Conservation (phyloP, 2,888 invertebrate species). For the Drosophila dives region DNA sequence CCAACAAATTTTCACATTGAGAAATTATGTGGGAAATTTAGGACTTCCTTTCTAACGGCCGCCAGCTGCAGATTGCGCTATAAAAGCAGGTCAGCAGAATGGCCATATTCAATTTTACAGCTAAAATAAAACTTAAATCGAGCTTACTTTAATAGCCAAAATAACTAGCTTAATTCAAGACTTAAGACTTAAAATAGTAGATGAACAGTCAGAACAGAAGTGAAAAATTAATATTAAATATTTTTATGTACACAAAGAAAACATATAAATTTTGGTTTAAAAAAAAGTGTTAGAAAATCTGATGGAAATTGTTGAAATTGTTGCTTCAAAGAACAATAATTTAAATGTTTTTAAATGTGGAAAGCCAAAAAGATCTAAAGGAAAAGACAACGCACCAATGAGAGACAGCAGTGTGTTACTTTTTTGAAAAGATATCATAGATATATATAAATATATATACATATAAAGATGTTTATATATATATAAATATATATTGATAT, state of each 20-base stretch:
- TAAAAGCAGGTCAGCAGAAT: conserved; percentile 39
- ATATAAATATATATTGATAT: conserved; percentile 6
- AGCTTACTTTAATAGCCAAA: conserved; percentile 12
- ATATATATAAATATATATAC: not conserved
- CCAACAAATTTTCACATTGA: conserved; percentile 33
- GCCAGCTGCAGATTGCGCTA: conserved; percentile 21
- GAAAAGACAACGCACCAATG: conserved; percentile 82
- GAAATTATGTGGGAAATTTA: conserved; percentile 52
- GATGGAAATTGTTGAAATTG: conserved; percentile 18
- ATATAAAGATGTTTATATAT: not conserved
- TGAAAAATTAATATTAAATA: not conserved
- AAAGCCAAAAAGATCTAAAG: conserved; percentile 48
- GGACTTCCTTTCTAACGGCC: conserved; percentile 30
- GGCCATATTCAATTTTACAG: conserved; percentile 13
- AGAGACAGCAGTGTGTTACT: conserved; percentile 66
- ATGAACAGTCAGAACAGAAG: not conserved
- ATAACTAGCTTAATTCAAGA: conserved; percentile 23
- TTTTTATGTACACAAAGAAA: not conserved
- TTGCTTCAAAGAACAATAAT: conserved; percentile 34
- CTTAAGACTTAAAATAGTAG: conserved; percentile 6
- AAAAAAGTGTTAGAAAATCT: conserved; percentile 6
- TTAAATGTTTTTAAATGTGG: conserved; percentile 31
- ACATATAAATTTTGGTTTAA: not conserved
- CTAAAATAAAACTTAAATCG: conserved; percentile 15
- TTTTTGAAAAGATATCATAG: conserved; percentile 39